Base-by-base conservation (phyloP, 1,140 invertebrate species). In the Ips nitidus region DNA sequence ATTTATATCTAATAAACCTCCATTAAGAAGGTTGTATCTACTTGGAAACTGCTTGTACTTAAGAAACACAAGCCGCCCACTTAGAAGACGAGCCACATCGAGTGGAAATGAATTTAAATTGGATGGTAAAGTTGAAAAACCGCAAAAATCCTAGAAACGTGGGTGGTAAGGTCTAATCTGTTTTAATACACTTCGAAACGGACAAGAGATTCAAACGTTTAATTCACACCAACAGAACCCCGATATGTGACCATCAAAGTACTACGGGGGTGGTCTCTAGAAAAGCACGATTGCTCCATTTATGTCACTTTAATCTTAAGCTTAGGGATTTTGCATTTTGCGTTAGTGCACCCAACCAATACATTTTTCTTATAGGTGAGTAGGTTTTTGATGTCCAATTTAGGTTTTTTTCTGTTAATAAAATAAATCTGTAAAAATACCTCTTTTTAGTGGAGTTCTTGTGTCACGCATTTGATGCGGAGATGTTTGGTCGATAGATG, bases 401-500 rank as follows among this genome's bases (percentile, higher is more conserved):
- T 22, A 22, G 22, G 22, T 22, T 22, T 22, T 22, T 22, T 22
- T 22, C 22, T 22, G 22, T 22, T 22, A 22, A 22, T 22, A 22
- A 22, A 22, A 22, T 22, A 22, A 22, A 22, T 22, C 22, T 22
- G 22, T 22, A 22, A 22, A 22, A 22, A 22, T 22, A 22, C 22
- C 22, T 22, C 22, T 22, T 22, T 22, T 22, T 22, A 22, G 22
- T 22, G 22, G 22, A 69, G 8, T 62, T 64, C 52, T 70, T 56
- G 68, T 70, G 68, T 70, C 68, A 70, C 68, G 68, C 68, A 70
- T 61, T 36, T n/a, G 3, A 37, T 41, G 61, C 36, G 40, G 36
- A 43, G 41, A 53, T 69, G 75, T 77, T 77, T 75, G 75, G 61
- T 77, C 75, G 71, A 77, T 77, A 73, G 59, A 38, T 52, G 66